Evolutionary conservation across 2,888 invertebrate genomes (phyloP), one percentile per base, ranked within the genome.

Genomic region (Agrochola circellaris): DNA sequence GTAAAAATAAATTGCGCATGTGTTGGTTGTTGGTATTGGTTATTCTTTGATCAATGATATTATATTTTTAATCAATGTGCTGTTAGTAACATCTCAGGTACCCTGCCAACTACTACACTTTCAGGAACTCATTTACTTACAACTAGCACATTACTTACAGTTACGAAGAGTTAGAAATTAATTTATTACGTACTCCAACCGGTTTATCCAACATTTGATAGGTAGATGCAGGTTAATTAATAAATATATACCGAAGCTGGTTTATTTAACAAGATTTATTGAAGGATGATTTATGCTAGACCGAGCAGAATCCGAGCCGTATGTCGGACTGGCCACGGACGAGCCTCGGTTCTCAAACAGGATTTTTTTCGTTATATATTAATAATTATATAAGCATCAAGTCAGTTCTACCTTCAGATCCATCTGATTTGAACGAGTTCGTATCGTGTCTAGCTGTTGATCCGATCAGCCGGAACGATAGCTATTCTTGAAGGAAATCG

Each of bases 221-320:
- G 34, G 56, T 68, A 83, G 56, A 62, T 80, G 66, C 58, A 65
- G 67, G 70, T 73, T 81, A 73, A 76, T 83, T 76, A 82, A 83
- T 81, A 75, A 67, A 68, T 68, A 72, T 60, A 45, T 42, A 75
- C 20, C 5, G 26, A n/a, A 51, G 34, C 65, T 70, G 54, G 51
- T 72, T 64, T 45, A 38, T 61, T 65, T 66, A 23, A 45, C 34
- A 26, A 45, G 15, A 67, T 68, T 73, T 58, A 65, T 61, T 80
- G 2, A 4, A 34, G 1, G 13, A 56, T 13, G 6, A 45, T 61
- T 45, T 61, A 42, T 61, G 42, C 1, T 77, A 51, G 30, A 48
- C 20, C 1, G 20, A 23, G 13, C n/a, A 30, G n/a, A n/a, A 30
- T 17, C 20, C 15, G 20, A 68, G 38, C 11, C 20, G 48, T 54